Percentiles rank a stretch among this genome's conserved stretches.
Evolutionary conservation across 2,888 invertebrate genomes (phyloP).

Genomic region (Volucella zonaria): DNA sequence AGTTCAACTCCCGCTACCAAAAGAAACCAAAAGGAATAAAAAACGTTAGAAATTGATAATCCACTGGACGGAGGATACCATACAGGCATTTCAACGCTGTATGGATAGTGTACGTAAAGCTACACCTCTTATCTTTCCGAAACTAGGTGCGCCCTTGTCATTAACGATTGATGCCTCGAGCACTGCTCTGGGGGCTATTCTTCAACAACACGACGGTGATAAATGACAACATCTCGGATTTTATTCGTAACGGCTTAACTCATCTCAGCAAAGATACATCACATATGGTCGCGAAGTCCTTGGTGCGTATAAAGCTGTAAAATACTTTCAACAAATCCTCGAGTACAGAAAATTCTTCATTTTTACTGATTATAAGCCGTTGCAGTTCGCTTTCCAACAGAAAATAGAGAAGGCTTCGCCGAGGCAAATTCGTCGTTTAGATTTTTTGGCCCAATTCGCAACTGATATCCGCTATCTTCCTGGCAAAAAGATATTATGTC

Average conservation of each 20-base stretch:
- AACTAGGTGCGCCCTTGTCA: neutral
- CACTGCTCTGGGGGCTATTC: conserved; percentile 19
- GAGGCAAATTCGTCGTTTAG: conserved; percentile 23
- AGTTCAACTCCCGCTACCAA: too few species aligned
- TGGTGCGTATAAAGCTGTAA: conserved; percentile 52
- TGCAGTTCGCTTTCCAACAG: neutral
- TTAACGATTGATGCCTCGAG: conserved; percentile 11
- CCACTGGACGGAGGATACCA: conserved; percentile 29
- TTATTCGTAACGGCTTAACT: conserved; percentile 9
- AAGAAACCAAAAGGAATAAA: neutral
- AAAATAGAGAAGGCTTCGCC: neutral
- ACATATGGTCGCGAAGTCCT: conserved; percentile 51
- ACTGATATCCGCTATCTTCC: too few species aligned
- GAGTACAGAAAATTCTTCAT: conserved; percentile 17
- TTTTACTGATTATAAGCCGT: conserved; percentile 35
- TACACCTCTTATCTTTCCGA: neutral
- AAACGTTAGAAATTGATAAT: conserved; percentile 54
- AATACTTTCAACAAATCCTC: conserved; percentile 46
- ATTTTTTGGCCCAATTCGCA: conserved; percentile 19
- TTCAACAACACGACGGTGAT: too few species aligned
- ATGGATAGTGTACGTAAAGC: conserved; percentile 13
- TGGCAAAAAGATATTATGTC: too few species aligned
- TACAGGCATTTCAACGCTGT: conserved; percentile 48
- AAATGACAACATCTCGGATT: neutral
- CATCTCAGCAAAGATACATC: conserved; percentile 47